Evolutionary conservation across 2,797 vertebrate species (phyloP), one percentile per base, ranked within the genome.

Genomic region (Ctenopoma kingsleyae): DNA sequence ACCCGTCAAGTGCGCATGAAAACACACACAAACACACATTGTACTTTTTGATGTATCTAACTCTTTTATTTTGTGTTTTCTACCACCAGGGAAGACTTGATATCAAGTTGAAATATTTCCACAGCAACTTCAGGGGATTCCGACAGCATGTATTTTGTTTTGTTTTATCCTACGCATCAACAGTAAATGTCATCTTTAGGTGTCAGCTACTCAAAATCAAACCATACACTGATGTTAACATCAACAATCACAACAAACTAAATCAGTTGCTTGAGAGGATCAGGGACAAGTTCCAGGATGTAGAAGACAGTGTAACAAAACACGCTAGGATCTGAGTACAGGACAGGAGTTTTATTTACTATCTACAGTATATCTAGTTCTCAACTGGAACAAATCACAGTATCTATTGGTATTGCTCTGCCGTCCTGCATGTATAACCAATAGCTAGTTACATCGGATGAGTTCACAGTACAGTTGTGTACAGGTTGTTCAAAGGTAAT

Each of bases 401-500:
- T 10, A 10, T 35, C 23, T 43, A 3, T 3, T 40, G 19, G 5
- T 8, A 32, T 41, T 50, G 19, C 6, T 61, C 23, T 19, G 0
- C 0, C 22, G 19, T 47, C 20, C n/a, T 44, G 8, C 11, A n/a
- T n/a, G n/a, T n/a, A 3, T 27, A 19, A 47, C 15, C 38, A 47
- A 58, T 41, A 35, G 17, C 36, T 79, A 41, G 70, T 70, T 23
- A 16, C 4, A 0, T 41, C 53, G 63, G 46, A 75, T 36, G 23
- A 49, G 47, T 48, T 72, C 20, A 50, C 22, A 68, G 74, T 4
- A 50, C 22, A 67, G 77, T 4, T 58, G n/a, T 25, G 46, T 9
- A 23, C 30, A 51, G 53, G 35, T 38, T 23, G 43, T 23, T 63
- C 20, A 62, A 57, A 56, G 46, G 58, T 20, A 17, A 20, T n/a